Base-by-base conservation (phyloP, 2,113 vertebrate species). In the Callopanchax toddi region DNA sequence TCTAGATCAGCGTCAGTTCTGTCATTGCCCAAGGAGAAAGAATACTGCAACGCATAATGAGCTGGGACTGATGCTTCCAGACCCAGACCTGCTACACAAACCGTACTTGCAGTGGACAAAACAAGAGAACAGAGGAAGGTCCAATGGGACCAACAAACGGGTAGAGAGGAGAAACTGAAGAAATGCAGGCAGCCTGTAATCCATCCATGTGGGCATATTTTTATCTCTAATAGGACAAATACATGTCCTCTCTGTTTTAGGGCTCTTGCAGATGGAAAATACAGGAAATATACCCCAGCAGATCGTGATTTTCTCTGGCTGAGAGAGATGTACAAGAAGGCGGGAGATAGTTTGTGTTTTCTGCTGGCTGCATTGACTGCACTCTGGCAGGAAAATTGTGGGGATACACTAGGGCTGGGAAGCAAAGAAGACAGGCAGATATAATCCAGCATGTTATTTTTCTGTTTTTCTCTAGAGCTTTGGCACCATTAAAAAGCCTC, bases 401-500 rank as follows among this genome's bases (percentile, higher is more conserved):
- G 61, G 65, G 70, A 87, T 69, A 82, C 39, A 39, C 68, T 58
- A 36, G 62, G 71, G 59, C 68, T 76, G 67, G 74, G 46, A 86
- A 75, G 73, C 36, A 43, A 80, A 49, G 51, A 76, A 74, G 78
- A 87, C 66, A 85, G 77, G 66, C 58, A 73, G 79, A 85, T 83
- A 84, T 86, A 79, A 79, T 77, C 79, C 82, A 60, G 69, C 67
- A 75, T 76, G 67, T 65, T 83, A 74, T 83, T 64, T 70, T 67
- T 69, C 43, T 76, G 49, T 64, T 40, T 76, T 81, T 79, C 82
- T 67, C 40, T 63, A 77, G 87, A 87, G 80, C 71, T 60, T 85
- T 87, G 89, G 89, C 87, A 82, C 74, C 50, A 82, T 78, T 67
- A 79, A 78, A 87, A 84, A 83, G 81, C 78, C 48, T 79, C 76